These are phyloP conservation scores for Ctena decussata DNA, from an alignment of 2,888 invertebrate genomes.

Conservation along the genomic window DNA sequence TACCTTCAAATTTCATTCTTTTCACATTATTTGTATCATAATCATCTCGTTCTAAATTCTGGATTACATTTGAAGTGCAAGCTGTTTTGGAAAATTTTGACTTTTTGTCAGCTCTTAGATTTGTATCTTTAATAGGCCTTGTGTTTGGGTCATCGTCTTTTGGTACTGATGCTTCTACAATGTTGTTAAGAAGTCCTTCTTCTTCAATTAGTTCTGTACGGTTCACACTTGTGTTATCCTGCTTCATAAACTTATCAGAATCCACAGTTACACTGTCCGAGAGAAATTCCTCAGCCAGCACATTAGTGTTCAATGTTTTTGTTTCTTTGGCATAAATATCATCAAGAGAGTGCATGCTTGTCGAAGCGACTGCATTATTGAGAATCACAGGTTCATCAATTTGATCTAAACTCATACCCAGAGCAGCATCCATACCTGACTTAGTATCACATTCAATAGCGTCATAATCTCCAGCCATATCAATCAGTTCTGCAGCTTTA, in stretches of 20 bases:
- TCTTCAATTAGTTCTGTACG: conserved; percentile 55
- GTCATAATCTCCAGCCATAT: background rate
- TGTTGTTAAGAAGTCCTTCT: conserved; percentile 46
- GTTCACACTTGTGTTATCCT: conserved; percentile 85
- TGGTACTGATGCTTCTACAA: conserved; percentile 44
- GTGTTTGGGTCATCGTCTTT: conserved; percentile 47
- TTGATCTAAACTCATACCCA: background rate
- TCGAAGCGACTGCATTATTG: conserved; percentile 62
- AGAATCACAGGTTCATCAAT: conserved; percentile 38
- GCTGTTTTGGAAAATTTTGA: conserved; percentile 62
- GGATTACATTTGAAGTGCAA: conserved; percentile 31
- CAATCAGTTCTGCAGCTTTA: background rate
- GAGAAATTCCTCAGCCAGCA: conserved; percentile 83
- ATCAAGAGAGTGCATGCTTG: conserved; percentile 83
- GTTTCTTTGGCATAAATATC: conserved; percentile 89
- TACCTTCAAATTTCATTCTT: conserved; percentile 82
- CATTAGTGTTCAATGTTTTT: conserved; percentile 89
- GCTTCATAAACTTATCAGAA: conserved; percentile 89
- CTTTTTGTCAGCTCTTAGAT: conserved; percentile 85
- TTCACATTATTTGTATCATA: conserved; percentile 76
- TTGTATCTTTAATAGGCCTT: conserved; percentile 88
- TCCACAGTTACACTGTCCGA: conserved; percentile 89
- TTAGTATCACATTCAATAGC: background rate
- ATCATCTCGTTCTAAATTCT: conserved; percentile 59
- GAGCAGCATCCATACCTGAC: background rate